Evolutionary conservation across 2,113 vertebrate species (phyloP).

Genomic region (Cryptotis parvus): DNA sequence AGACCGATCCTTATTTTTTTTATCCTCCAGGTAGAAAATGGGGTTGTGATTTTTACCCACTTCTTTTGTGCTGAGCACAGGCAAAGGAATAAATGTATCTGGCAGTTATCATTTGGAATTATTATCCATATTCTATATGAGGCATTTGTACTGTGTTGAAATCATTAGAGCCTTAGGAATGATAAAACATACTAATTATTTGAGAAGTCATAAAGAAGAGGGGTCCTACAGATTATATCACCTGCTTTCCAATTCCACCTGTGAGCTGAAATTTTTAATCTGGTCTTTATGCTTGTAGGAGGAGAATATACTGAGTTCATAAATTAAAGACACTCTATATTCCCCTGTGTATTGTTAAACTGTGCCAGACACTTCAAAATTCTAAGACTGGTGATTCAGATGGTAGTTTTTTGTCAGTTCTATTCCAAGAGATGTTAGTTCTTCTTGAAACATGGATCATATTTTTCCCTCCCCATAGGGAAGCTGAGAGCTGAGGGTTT

Average conservation of each 20-base stretch:
- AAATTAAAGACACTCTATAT: background rate
- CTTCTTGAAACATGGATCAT: too few species aligned
- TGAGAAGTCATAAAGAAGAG: background rate
- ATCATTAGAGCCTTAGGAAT: background rate
- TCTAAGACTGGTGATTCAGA: background rate
- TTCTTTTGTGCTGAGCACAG: background rate
- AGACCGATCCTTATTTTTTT: too few species aligned
- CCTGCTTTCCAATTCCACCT: background rate
- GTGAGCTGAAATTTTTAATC: background rate
- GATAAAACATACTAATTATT: background rate
- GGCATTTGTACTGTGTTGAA: background rate
- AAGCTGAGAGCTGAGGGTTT: background rate
- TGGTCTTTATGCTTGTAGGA: background rate
- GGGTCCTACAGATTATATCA: background rate
- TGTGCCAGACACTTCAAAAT: too few species aligned
- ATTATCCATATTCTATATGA: background rate
- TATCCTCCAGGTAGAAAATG: too few species aligned
- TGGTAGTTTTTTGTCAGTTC: background rate
- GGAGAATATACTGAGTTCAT: background rate
- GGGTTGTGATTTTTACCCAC: background rate
- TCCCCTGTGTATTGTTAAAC: background rate
- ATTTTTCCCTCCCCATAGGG: background rate
- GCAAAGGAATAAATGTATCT: background rate
- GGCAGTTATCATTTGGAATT: background rate
- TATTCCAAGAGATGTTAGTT: too few species aligned